Conservation (phyloP, 2,113 vertebrate species). For the Rhombomys opimus region DNA sequence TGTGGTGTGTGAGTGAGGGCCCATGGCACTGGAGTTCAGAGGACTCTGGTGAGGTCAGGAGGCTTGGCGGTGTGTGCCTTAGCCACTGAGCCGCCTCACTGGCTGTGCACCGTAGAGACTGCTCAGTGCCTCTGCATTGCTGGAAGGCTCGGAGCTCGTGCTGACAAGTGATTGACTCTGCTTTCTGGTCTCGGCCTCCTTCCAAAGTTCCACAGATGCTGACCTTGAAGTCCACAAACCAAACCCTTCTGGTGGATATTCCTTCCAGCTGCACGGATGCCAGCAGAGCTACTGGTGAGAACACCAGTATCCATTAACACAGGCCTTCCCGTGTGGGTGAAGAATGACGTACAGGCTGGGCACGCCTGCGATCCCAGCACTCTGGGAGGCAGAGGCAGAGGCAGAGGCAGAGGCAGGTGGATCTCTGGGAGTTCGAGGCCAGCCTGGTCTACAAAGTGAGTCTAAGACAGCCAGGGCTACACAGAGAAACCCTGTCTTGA, state of each 20-base stretch:
- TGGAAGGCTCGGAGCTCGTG: neutral
- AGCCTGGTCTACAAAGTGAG: too few species aligned
- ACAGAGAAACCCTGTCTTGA: too few species aligned
- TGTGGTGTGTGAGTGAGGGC: neutral
- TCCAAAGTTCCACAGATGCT: too few species aligned
- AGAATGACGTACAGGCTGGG: neutral
- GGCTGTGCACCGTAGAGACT: neutral
- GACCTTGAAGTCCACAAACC: neutral
- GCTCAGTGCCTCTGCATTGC: fast-evolving
- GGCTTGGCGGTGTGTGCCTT: neutral
- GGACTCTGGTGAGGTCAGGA: too few species aligned
- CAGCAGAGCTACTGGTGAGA: neutral
- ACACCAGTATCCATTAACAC: fast-evolving
- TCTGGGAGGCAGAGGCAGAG: too few species aligned
- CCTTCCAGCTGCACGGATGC: neutral
- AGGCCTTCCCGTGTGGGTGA: neutral
- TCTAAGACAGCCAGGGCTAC: too few species aligned
- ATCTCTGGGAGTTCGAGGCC: too few species aligned
- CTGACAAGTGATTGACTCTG: fast-evolving
- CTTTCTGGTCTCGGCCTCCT: neutral
- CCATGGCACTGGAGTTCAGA: neutral
- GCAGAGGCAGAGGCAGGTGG: too few species aligned
- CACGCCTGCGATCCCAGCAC: too few species aligned
- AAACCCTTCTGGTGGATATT: fast-evolving
- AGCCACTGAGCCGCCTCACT: neutral